Conservation (phyloP, 2,888 invertebrate genomes). For the Thyatira batis region DNA sequence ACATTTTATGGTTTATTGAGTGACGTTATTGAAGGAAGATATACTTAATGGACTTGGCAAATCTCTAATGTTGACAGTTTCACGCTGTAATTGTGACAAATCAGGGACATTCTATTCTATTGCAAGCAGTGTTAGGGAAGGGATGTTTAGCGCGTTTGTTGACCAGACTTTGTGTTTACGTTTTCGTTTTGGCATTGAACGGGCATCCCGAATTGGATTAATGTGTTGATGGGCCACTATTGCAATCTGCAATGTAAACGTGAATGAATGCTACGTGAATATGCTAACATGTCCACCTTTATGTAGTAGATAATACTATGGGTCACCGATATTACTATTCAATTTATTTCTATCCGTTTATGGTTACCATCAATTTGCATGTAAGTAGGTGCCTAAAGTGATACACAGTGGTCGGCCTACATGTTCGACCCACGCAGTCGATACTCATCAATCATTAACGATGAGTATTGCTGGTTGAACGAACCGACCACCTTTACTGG, state of each 20-base stretch:
- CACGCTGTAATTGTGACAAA: conserved; percentile 46
- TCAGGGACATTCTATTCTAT: conserved; percentile 50
- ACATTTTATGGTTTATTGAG: conserved; percentile 38
- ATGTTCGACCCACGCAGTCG: conserved; percentile 64
- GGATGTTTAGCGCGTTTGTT: conserved; percentile 60
- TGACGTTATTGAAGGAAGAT: conserved; percentile 40
- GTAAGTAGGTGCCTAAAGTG: conserved; percentile 60
- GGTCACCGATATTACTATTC: conserved; percentile 7
- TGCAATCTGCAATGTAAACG: conserved; percentile 53
- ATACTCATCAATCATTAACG: conserved; percentile 68
- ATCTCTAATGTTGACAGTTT: conserved; percentile 45
- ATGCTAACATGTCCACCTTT: conserved; percentile 12
- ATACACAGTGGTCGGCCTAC: conserved; percentile 53
- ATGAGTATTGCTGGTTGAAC: conserved; percentile 55
- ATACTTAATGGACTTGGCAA: conserved; percentile 43
- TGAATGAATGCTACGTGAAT: conserved; percentile 49
- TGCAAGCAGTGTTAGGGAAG: conserved; percentile 37
- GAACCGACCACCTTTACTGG: conserved; percentile 38
- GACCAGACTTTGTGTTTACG: conserved; percentile 71
- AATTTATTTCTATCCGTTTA: conserved; percentile 39
- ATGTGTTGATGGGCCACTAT: conserved; percentile 58
- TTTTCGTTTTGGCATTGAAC: conserved; percentile 73
- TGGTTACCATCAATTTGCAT: conserved; percentile 49
- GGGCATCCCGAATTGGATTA: conserved; percentile 69
- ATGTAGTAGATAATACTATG: conserved; percentile 7